phyloP scores from a whole-genome alignment of 2,797 vertebrate species.

The Bryconaethiops microstoma region DNA sequence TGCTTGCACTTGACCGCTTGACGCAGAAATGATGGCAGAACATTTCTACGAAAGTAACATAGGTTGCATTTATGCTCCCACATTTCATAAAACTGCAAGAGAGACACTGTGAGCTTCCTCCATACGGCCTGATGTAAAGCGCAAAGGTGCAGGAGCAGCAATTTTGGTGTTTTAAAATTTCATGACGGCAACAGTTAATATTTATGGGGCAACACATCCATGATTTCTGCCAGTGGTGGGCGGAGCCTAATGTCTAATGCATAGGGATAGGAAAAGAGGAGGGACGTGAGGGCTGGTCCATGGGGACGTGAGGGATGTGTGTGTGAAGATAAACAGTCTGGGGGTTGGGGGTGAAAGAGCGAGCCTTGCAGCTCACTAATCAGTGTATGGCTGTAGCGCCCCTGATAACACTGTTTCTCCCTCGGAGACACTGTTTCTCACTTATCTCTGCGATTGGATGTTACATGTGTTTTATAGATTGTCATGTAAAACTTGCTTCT shows the following conservation, averaged over 20 bases:
- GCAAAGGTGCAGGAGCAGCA: conserved; percentile 19
- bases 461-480: conserved; percentile 31
- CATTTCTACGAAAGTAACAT: not conserved
- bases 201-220: conserved; percentile 70
- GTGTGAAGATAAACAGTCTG: conserved; percentile 52
- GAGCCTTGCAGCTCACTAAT: conserved; percentile 30
- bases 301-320: conserved; percentile 57
- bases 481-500: conserved; percentile 38
- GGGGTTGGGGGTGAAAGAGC: conserved; percentile 53
- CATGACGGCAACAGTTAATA: conserved; percentile 69
- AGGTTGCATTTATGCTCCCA: not conserved
- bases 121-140: not conserved
- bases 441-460: conserved; percentile 23
- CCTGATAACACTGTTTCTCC: conserved; percentile 36
- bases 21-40: not conserved
- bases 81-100: not conserved
- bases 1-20: too few relatives aligned
- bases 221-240: conserved; percentile 66
- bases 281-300: conserved; percentile 46
- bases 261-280: conserved; percentile 45
- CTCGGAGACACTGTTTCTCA: not conserved
- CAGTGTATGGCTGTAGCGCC: conserved; percentile 6
- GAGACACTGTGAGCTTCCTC: not conserved
- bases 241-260: conserved; percentile 70
- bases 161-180: conserved; percentile 61